phyloP scores from a whole-genome alignment of 2,113 vertebrate species.

The Collichthys lucidus region DNA sequence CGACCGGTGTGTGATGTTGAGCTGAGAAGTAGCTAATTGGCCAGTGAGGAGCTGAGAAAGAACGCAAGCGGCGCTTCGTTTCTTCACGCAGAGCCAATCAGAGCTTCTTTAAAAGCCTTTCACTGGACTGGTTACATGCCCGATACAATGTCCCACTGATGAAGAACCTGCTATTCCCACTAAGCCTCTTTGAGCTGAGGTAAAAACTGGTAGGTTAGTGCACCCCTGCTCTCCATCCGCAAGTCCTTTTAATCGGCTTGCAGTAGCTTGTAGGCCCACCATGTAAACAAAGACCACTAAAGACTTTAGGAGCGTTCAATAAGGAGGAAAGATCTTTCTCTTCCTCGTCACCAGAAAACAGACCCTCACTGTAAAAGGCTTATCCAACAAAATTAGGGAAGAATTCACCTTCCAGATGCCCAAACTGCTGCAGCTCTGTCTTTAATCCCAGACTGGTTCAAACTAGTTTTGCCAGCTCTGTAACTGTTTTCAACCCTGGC shows the following conservation, averaged over 20 bases:
- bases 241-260: slow-evolving; percentile 69
- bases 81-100: slow-evolving; percentile 42
- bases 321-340: slow-evolving; percentile 38
- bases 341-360: slow-evolving; percentile 41
- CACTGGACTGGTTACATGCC: slow-evolving; percentile 32
- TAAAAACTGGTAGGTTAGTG: slow-evolving; percentile 59
- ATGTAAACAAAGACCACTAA: slow-evolving; percentile 66
- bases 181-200: slow-evolving; percentile 70
- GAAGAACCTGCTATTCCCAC: slow-evolving; percentile 58
- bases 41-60: slow-evolving; percentile 37
- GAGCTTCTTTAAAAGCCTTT: slow-evolving; percentile 49
- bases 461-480: slow-evolving; percentile 56
- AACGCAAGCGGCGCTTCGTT: slow-evolving; percentile 33
- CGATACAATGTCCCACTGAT: slow-evolving; percentile 46
- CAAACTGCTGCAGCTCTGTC: slow-evolving; percentile 33
- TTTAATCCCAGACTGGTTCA: slow-evolving; percentile 63
- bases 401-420: slow-evolving; percentile 49
- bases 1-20: slow-evolving; percentile 41
- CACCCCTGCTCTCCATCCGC: slow-evolving; percentile 40
- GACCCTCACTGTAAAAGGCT: slow-evolving; percentile 42
- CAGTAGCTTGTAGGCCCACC: slow-evolving; percentile 43
- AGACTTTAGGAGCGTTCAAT: slow-evolving; percentile 48
- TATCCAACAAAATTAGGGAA: slow-evolving; percentile 51
- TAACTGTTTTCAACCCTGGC: slow-evolving; percentile 51
- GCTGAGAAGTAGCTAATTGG: slow-evolving; percentile 64